phyloP scores from a whole-genome alignment of 64 coral and sea anemone genomes.

The Stylophora pistillata region DNA sequence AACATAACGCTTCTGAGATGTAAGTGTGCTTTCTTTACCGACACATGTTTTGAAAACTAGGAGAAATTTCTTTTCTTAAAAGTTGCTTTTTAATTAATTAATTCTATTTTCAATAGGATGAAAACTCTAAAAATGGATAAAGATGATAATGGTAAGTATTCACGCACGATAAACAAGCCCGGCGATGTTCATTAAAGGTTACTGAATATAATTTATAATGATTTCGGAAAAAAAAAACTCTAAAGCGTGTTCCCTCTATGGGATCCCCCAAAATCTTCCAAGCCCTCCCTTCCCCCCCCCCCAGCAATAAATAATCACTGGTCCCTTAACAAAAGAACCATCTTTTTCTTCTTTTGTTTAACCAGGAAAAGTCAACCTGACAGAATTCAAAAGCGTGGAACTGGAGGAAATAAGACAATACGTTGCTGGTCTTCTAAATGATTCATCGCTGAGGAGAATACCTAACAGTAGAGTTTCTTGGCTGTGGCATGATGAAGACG shows the following conservation, averaged over 20 bases:
- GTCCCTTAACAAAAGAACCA: background rate
- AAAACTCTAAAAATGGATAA: conserved; percentile 65
- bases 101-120: conserved; percentile 43
- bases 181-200: no score
- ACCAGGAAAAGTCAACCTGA: conserved; percentile 70
- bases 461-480: conserved; percentile 63
- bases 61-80: no score
- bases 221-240: no score
- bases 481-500: conserved; percentile 92
- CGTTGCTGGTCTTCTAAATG: conserved; percentile 49
- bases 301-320: no score
- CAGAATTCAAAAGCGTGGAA: conserved; percentile 74
- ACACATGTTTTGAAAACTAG: background rate
- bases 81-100: no score
- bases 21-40: conserved; percentile 13
- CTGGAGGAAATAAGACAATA: conserved; percentile 70
- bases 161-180: background rate
- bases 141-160: conserved; percentile 71
- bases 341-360: background rate
- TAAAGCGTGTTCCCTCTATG: no score
- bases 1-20: conserved; percentile 71
- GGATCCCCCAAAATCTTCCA: no score
- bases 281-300: no score
- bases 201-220: no score
- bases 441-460: conserved; percentile 54